Evolutionary conservation across 2,797 vertebrate genomes (phyloP).

Genomic region (Rhyacichthys aspro): DNA sequence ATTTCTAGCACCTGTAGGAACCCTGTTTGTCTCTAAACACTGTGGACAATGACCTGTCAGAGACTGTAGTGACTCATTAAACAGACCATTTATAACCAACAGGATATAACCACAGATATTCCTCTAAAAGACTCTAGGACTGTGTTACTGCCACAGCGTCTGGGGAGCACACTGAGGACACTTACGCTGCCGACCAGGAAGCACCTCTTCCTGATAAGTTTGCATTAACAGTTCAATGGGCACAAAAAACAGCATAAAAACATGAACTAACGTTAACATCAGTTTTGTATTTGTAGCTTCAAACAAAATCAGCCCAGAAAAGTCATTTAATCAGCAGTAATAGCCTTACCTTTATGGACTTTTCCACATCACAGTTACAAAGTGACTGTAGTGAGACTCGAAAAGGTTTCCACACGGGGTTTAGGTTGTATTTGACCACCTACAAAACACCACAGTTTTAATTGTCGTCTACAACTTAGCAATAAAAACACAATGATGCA

Average conservation of each 20-base stretch:
- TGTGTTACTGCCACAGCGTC: conserved; percentile 51
- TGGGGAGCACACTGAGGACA: conserved; percentile 43
- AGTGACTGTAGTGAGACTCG: conserved; percentile 89
- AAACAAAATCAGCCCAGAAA: not conserved
- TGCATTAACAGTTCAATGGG: conserved; percentile 60
- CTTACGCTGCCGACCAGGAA: conserved; percentile 53
- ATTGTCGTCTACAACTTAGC: not conserved
- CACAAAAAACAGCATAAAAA: conserved; percentile 34
- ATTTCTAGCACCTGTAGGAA: too few species aligned
- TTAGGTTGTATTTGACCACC: conserved; percentile 95
- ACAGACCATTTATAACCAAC: conserved; percentile 37
- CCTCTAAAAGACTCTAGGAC: conserved; percentile 48
- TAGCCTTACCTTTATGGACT: conserved; percentile 86
- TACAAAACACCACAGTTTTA: conserved; percentile 47
- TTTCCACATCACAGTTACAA: conserved; percentile 93
- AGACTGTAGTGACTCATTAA: not conserved
- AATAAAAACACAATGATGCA: not conserved
- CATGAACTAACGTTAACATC: conserved; percentile 47
- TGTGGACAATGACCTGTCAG: conserved; percentile 3
- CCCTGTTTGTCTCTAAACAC: not conserved
- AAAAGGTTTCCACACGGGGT: conserved; percentile 93
- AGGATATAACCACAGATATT: conserved; percentile 11
- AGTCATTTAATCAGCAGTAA: not conserved
- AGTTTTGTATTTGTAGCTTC: conserved; percentile 2
- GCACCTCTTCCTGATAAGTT: conserved; percentile 61